Base-by-base conservation (phyloP, 2,888 invertebrate genomes). In the Clusia tigrina region DNA sequence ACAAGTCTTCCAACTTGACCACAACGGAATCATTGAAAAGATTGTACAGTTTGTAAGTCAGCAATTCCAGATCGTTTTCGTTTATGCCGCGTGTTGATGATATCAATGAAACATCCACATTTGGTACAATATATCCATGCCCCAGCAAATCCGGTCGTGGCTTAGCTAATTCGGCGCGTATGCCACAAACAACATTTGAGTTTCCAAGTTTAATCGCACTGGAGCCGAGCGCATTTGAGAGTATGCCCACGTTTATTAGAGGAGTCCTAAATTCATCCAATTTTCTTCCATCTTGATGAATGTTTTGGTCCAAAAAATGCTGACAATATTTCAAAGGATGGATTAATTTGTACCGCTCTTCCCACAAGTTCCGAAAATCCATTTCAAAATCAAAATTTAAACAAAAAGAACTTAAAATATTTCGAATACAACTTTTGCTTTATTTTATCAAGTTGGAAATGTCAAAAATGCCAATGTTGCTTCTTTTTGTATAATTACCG, bases 141-240 rank as follows among this genome's bases (percentile, higher is more conserved):
- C 32, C 37, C 10, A 60, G 57, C 5, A 42, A 23, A 6, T 25
- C 18, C 2, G 64, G 24, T 15, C 54, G 55, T 22, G 64, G 64
- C 26, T 64, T 64, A 6, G 64, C 37, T 20, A 64, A 46, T 23
- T 64, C 64, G 20, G 64, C 64, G 1, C 64, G 60, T 38, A 64
- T 57, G 26, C 64, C 64, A 60, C 64, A 64, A 54, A 60, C 23
- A 32, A 64, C 57, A 46, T 60, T 64, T 37, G 64, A 38, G 26
- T 64, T 64, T 20, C 64, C 64, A 46, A 64, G 56, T 57, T 64
- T 64, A 2, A 58, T 53, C 22, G 57, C 60, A 57, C 60, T 57
- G 12, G 64, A 64, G 6, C 64, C 64, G 2, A 57, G 23, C 15
- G 60, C 51, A 37, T 60, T 60, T 32, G 38, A 52, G 18, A 60